Conservation (phyloP, 2,113 vertebrate genomes). For the Probosciger aterrimus region DNA sequence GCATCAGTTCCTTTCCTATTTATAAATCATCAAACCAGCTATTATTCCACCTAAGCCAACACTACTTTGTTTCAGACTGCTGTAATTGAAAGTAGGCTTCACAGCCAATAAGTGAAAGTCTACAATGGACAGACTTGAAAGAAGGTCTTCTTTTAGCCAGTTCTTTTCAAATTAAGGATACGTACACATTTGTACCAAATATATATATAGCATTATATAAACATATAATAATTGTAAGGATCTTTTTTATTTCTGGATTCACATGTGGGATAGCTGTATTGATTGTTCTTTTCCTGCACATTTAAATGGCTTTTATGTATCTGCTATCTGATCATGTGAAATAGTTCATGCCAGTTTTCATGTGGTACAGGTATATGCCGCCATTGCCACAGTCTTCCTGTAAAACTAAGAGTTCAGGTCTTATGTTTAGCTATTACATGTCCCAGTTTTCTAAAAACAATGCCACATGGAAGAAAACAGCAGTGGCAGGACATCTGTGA, state of each 20-base stretch:
- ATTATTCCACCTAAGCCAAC: neutral
- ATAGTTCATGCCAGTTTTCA: neutral
- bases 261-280: neutral
- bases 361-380: neutral
- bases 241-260: neutral
- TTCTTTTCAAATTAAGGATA: neutral
- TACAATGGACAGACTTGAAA: neutral
- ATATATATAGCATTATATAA: neutral
- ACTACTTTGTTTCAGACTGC: neutral
- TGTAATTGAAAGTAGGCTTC: conserved; percentile 1
- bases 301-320: neutral
- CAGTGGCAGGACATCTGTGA: neutral
- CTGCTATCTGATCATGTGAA: neutral
- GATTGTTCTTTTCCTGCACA: neutral
- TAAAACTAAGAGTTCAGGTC: neutral
- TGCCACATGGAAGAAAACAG: neutral
- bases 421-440: neutral
- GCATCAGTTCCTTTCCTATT: neutral
- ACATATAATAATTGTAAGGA: neutral
- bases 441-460: neutral
- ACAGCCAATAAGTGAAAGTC: neutral
- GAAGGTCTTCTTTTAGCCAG: neutral
- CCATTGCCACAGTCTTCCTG: neutral
- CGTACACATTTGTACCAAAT: neutral
- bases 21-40: neutral